Percentiles rank a stretch among this genome's conserved stretches.
Evolutionary conservation across 2,888 invertebrate species (phyloP).

Genomic region (Parelbella ahira): DNA sequence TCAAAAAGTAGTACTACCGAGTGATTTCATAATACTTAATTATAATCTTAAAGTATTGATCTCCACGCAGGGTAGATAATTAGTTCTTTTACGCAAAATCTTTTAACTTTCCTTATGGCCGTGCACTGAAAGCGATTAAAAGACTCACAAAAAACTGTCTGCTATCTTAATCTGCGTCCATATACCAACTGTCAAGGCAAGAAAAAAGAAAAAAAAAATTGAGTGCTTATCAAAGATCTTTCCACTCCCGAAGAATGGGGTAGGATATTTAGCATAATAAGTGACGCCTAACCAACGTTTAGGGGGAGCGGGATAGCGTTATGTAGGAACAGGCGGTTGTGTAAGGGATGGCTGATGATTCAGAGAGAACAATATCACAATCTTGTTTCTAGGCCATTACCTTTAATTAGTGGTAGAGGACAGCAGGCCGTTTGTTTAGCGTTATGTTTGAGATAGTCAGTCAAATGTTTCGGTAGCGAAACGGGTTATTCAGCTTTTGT

Average conservation of each 20-base stretch:
- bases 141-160: constrained; percentile 51
- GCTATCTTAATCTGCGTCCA: constrained; percentile 76
- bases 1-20: no score
- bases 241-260: constrained; percentile 62
- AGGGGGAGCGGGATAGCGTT: constrained; percentile 47
- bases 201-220: constrained; percentile 47
- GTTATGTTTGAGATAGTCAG: constrained; percentile 60
- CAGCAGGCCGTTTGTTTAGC: constrained; percentile 66
- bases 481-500: constrained; percentile 27
- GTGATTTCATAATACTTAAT: no score
- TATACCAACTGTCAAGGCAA: constrained; percentile 77
- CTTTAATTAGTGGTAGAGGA: constrained; percentile 77
- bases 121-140: constrained; percentile 54
- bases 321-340: constrained; percentile 23
- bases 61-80: no score
- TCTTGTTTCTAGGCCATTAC: constrained; percentile 81
- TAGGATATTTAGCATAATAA: constrained; percentile 79
- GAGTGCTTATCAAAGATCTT: constrained; percentile 62
- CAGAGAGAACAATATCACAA: constrained; percentile 78
- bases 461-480: constrained; percentile 44
- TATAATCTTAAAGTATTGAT: no score
- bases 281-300: constrained; percentile 75
- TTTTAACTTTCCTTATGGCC: constrained; percentile 25
- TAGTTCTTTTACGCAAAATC: no score
- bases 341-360: constrained; percentile 46